A percentile compares a stretch with the other conserved stretches of the same genome.
phyloP scores from a whole-genome alignment of 92 coral and sea anemone genomes.

The Heteractis magnifica region DNA sequence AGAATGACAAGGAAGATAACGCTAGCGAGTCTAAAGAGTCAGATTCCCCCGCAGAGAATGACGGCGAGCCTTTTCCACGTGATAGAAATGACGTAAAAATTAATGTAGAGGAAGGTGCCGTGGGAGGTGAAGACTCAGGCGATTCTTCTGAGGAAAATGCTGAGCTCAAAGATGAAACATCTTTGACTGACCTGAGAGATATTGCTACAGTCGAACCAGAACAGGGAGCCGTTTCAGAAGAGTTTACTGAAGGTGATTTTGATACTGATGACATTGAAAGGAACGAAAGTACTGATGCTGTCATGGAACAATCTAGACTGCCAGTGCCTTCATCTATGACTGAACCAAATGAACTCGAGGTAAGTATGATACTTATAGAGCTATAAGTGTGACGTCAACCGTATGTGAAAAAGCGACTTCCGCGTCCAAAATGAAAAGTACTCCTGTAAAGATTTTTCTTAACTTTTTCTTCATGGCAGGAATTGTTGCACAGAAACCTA shows the following conservation, averaged over 20 bases:
- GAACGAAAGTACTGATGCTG: background rate
- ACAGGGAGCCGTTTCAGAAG: background rate
- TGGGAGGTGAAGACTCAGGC: background rate
- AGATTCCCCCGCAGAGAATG: background rate
- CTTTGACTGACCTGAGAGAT: background rate
- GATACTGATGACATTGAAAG: background rate
- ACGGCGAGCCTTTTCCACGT: background rate
- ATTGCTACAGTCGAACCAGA: background rate
- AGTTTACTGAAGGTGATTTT: background rate
- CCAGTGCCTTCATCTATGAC: too few species aligned
- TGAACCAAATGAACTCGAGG: too few species aligned
- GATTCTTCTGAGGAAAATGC: background rate
- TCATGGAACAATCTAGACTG: background rate
- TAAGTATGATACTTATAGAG: too few species aligned
- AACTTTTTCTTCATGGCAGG: too few species aligned
- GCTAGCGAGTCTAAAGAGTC: background rate
- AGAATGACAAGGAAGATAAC: background rate
- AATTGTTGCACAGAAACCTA: too few species aligned
- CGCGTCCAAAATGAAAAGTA: too few species aligned
- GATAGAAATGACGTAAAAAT: background rate
- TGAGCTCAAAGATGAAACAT: background rate
- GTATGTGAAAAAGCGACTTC: too few species aligned
- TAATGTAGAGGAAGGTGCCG: background rate
- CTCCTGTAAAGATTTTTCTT: too few species aligned
- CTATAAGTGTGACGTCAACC: too few species aligned